Evolutionary conservation across 1,140 invertebrate genomes (phyloP).

Genomic region (Onthophagus taurus): DNA sequence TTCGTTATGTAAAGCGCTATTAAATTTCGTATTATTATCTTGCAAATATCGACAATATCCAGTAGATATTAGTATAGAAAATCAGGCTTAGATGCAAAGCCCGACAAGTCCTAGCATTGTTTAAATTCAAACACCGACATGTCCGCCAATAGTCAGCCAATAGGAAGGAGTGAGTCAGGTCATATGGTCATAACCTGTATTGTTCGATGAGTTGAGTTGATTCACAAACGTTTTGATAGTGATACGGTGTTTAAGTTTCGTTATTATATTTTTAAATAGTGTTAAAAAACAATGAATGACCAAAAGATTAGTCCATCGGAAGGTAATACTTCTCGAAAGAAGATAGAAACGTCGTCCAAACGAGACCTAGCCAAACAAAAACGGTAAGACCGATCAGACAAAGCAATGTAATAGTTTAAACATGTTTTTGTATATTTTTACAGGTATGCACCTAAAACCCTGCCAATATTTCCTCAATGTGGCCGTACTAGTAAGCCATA

Average conservation of each 20-base stretch:
- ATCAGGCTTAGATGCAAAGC: slow-evolving; percentile 2
- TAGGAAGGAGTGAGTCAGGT: slow-evolving; percentile 7
- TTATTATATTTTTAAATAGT: slow-evolving; percentile 7
- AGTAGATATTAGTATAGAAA: slow-evolving; percentile 9
- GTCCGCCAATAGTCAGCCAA: slow-evolving; percentile 8
- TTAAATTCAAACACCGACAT: slow-evolving; percentile 2
- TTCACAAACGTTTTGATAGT: slow-evolving; percentile 4
- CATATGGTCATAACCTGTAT: slow-evolving; percentile 6
- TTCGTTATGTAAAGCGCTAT: slow-evolving; percentile 6
- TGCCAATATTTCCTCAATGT: slow-evolving; percentile 8
- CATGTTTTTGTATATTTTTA: slow-evolving; percentile 7
- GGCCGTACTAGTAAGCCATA: slow-evolving; percentile 7
- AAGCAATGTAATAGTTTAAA: slow-evolving; percentile 6
- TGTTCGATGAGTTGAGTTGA: slow-evolving; percentile 8
- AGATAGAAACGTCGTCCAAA: slow-evolving; percentile 1
- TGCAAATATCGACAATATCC: slow-evolving; percentile 6
- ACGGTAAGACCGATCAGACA: slow-evolving; percentile 1
- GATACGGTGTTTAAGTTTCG: slow-evolving; percentile 7
- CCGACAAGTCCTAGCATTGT: slow-evolving; percentile 3
- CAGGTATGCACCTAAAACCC: slow-evolving; percentile 5
- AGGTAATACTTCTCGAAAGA: slow-evolving; percentile 7
- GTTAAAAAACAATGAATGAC: slow-evolving; percentile 7
- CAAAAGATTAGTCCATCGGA: slow-evolving; percentile 6
- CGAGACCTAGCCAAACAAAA: background rate
- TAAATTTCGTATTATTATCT: slow-evolving; percentile 8